Percentiles rank a stretch among this genome's conserved stretches.
These are phyloP conservation scores for Urocyon cinereoargenteus DNA, from an alignment of 2,797 vertebrate species.

Conservation along the genomic window DNA sequence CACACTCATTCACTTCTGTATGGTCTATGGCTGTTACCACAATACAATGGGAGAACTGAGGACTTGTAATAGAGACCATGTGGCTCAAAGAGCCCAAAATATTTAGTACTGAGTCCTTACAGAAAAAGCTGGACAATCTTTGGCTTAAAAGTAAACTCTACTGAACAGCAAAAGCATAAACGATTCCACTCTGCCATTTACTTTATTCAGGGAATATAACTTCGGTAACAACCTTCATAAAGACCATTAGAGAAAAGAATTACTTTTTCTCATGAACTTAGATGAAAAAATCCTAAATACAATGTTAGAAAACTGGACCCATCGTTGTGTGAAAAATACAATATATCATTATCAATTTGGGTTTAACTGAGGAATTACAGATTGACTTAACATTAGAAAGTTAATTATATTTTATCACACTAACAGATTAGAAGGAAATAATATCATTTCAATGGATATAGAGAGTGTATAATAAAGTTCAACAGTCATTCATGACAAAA, in stretches of 20 bases:
- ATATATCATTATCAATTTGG: slow-evolving; percentile 30
- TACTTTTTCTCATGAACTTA: neutral
- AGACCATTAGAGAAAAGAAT: neutral
- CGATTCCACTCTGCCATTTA: neutral
- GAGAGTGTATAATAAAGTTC: neutral
- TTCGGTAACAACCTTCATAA: neutral
- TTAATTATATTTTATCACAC: slow-evolving; percentile 36
- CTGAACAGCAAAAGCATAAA: neutral
- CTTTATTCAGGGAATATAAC: slow-evolving; percentile 39
- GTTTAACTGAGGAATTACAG: slow-evolving; percentile 50
- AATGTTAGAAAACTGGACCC: slow-evolving; percentile 40
- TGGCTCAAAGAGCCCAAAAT: neutral
- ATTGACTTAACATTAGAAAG: slow-evolving; percentile 64
- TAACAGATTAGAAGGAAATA: slow-evolving; percentile 44
- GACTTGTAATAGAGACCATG: neutral
- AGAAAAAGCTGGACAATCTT: neutral
- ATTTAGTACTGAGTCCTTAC: neutral
- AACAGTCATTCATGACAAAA: slow-evolving; percentile 32
- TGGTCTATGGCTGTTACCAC: neutral
- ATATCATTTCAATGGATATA: slow-evolving; percentile 11
- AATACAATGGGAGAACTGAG: neutral
- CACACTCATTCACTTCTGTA: neutral
- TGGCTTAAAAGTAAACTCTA: neutral
- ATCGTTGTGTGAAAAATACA: slow-evolving; percentile 27
- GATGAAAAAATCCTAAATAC: slow-evolving; percentile 26